Evolutionary conservation across 2,113 vertebrate genomes (phyloP), one percentile per base, ranked within the genome.

Genomic region (Sinocyclocheilus anshuiensis): DNA sequence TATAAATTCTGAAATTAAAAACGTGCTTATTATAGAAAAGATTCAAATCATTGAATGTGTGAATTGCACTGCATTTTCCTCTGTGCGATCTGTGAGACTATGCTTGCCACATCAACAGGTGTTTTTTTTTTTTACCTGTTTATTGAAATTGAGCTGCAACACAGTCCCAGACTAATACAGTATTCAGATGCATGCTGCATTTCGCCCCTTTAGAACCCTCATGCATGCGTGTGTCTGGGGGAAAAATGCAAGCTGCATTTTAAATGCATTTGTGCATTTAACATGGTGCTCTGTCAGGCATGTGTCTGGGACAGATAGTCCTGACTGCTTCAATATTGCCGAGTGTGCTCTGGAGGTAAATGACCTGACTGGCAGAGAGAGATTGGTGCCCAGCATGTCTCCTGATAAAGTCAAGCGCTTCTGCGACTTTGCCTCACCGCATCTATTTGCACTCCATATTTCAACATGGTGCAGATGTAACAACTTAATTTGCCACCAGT

Each of bases 401-500:
- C 86, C 87, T 90, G 90, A 91, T 90, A 89, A 89, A 91, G 85
- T 88, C 88, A 83, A 85, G 88, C 80, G 78, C 78, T 87, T 86
- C 80, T 48, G 81, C 74, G 87, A 88, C 86, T 88, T 85, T 83
- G 55, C 77, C 77, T 59, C 83, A 13, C 84, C 50, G 84, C 84
- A 86, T 89, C 89, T 90, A 91, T 88, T 88, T 89, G 81, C 59
- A 59, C 79, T 87, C 75, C 78, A 90, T 91, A 89, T 89, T 91
- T 89, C 87, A 87, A 75, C 45, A 12, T 63, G 24, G 79, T 29
- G 39, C 61, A 90, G 86, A 88, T 87, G 86, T 90, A 88, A 90
- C 88, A 90, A 87, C 87, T 89, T 91, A 88, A 91, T 91, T 91
- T 89, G 86, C 89, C 87, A 88, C 89, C 85, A 89, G 87, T 90